These are phyloP conservation scores for Paramormyrops kingsleyae DNA, from an alignment of 2,113 vertebrate species.

Conservation along the genomic window DNA sequence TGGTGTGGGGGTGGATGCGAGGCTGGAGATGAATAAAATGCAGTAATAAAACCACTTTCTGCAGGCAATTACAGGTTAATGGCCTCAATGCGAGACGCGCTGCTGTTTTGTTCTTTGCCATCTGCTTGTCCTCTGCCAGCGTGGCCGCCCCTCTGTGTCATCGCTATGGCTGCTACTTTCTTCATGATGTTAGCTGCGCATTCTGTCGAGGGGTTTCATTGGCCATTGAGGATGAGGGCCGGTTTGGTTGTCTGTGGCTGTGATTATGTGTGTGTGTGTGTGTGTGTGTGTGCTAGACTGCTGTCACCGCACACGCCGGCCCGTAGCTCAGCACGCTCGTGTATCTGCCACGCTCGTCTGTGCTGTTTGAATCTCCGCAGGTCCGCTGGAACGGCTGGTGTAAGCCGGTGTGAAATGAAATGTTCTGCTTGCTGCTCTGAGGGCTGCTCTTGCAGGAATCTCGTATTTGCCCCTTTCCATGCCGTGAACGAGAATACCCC, in stretches of 20 bases:
- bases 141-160: neutral
- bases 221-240: neutral
- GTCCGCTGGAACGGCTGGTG: constrained; percentile 29
- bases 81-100: neutral
- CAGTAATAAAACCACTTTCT: constrained; percentile 18
- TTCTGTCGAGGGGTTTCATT: neutral
- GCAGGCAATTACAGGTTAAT: constrained; percentile 23
- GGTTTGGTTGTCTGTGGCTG: neutral
- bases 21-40: constrained; percentile 16
- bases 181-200: neutral
- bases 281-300: neutral
- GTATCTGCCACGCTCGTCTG: neutral
- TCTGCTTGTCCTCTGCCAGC: neutral
- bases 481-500: neutral
- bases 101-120: constrained; percentile 13
- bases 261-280: neutral
- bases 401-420: constrained; percentile 42
- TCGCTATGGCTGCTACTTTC: neutral
- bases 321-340: neutral
- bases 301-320: neutral
- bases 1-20: neutral
- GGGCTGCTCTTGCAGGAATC: constrained; percentile 25
- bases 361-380: neutral
- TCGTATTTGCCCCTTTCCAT: constrained; percentile 16
- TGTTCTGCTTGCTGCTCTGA: constrained; percentile 23